phyloP scores from a whole-genome alignment of 2,797 vertebrate species.

The Cryptoprocta ferox region DNA sequence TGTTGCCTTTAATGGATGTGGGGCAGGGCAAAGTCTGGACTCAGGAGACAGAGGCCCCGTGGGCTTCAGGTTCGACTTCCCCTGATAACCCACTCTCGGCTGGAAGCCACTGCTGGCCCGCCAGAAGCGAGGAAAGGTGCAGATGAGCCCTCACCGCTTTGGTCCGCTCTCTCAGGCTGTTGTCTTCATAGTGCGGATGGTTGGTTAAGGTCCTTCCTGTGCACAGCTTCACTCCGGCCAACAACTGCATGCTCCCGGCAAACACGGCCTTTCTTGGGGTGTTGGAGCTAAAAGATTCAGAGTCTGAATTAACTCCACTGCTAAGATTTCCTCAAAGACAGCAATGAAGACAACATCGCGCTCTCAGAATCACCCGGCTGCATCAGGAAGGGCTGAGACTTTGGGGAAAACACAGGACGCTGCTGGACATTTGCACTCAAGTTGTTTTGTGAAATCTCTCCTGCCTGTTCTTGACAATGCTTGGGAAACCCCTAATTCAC shows the following conservation, averaged over 20 bases:
- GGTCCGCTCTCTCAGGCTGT: conserved; percentile 94
- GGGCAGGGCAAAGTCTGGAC: neutral
- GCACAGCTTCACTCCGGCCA: conserved; percentile 98
- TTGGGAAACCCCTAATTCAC: neutral
- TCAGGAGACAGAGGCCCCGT: accelerated
- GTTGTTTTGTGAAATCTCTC: neutral
- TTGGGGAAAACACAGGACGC: neutral
- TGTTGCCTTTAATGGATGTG: accelerated
- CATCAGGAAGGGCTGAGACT: neutral
- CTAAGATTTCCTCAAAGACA: neutral
- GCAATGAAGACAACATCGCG: neutral
- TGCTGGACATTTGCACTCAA: neutral
- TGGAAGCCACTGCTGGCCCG: accelerated
- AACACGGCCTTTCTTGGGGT: conserved; percentile 95
- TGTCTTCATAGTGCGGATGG: conserved; percentile 98
- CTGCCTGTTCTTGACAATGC: neutral
- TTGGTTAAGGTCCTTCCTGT: conserved; percentile 97
- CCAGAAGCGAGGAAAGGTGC: neutral
- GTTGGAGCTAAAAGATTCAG: conserved; percentile 88
- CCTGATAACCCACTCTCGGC: neutral
- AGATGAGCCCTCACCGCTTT: conserved; percentile 89
- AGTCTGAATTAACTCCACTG: conserved; percentile 58
- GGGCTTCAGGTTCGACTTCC: neutral
- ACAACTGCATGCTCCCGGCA: conserved; percentile 98
- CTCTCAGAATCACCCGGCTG: neutral